Base-by-base conservation (phyloP, 2,113 vertebrate species). In the Tetrao urogallus region DNA sequence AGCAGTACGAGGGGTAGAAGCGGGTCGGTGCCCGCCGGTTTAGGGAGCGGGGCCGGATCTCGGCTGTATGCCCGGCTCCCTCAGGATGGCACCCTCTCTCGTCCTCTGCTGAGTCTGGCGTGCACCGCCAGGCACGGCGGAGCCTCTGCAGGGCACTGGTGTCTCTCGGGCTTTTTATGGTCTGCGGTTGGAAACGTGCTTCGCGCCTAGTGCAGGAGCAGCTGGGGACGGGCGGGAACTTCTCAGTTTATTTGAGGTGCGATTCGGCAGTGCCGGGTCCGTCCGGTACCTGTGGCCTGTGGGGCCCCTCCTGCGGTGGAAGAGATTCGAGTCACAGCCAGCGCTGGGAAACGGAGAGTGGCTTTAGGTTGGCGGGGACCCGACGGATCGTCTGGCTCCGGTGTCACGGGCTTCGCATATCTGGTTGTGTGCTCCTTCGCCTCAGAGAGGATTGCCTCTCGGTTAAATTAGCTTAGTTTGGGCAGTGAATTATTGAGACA, bases 401-500 rank as follows among this genome's bases (percentile, higher is more conserved):
- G 17, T 67, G 38, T 79, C 13, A 1, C 36, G 11, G 70, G 13
- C 67, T 88, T 85, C 58, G 4, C 67, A 21, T 75, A 0, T n/a
- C 22, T 65, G 3, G 66, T 72, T 86, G 50, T 52, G 57, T 38
- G 38, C 38, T 38, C 38, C 38, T 0, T 61, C 10, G 2, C 38
- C 72, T 61, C 69, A 30, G 52, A 71, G 43, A 52, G 85, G 81
- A 24, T 92, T 61, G 36, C 11, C 25, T n/a, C 32, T 91, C 72
- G 6, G 45, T 32, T 80, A 80, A 42, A 66, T 77, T 61, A 48
- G 75, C 75, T 89, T 57, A 40, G 85, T 80, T 86, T 64, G 36
- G 60, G 47, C n/a, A 40, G 50, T 85, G 67, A 91, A 91, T 92
- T 82, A 91, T 67, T 74, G 81, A 92, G 58, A 56, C 42, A 91